Percentiles rank a stretch among this genome's conserved stretches.
Conservation (phyloP, 2,888 invertebrate species). For the Cheilosia vulpina region DNA sequence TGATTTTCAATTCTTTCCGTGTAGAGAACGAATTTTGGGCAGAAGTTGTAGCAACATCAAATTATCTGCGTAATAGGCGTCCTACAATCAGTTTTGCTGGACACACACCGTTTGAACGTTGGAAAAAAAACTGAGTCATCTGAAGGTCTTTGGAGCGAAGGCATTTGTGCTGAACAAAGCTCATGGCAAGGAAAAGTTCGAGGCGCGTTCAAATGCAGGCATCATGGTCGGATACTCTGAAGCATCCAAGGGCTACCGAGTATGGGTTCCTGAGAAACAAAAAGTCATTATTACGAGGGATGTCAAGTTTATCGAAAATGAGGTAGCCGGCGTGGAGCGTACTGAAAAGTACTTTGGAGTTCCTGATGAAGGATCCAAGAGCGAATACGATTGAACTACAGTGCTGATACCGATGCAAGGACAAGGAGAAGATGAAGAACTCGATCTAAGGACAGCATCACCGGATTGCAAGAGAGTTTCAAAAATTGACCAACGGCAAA, state of each 20-base stretch:
- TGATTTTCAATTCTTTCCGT: too few species aligned
- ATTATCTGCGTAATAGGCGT: slow-evolving; percentile 50
- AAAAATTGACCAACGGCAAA: too few species aligned
- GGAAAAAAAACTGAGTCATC: slow-evolving; percentile 20
- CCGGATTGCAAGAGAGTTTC: not conserved
- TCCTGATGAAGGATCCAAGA: not conserved
- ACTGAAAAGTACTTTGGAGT: too few species aligned
- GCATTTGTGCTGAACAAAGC: slow-evolving; percentile 12
- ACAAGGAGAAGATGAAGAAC: not conserved
- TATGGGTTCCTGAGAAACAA: slow-evolving; percentile 33
- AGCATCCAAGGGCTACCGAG: slow-evolving; percentile 32
- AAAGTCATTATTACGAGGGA: slow-evolving; percentile 23
- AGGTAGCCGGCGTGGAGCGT: not conserved
- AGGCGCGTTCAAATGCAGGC: slow-evolving; percentile 17
- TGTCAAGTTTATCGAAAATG: slow-evolving; percentile 25
- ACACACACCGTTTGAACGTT: slow-evolving; percentile 65
- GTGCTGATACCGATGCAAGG: not conserved
- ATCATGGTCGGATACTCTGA: slow-evolving; percentile 28
- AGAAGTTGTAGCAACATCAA: too few species aligned
- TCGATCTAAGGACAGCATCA: not conserved
- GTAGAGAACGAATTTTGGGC: slow-evolving; percentile 60
- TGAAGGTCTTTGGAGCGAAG: slow-evolving; percentile 30
- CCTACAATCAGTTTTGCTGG: slow-evolving; percentile 24
- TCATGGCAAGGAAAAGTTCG: slow-evolving; percentile 17
- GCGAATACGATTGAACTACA: not conserved